Evolutionary conservation across 2,797 vertebrate genomes (phyloP).

Genomic region (Florisuga fusca): DNA sequence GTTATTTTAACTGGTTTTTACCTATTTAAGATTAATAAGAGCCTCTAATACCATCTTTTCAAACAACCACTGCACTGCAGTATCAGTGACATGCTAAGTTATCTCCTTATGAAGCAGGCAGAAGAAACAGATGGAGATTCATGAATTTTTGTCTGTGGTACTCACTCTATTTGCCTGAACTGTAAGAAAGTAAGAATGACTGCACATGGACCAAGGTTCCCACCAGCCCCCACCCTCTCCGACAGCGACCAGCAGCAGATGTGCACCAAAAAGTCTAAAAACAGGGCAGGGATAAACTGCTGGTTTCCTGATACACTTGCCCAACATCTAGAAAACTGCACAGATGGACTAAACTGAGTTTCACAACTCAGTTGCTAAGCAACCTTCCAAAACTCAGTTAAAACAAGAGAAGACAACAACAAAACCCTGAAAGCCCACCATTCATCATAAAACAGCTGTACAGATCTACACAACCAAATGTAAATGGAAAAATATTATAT

Average conservation of each 20-base stretch:
- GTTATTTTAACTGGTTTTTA: background rate
- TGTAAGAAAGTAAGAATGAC: background rate
- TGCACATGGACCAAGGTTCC: rapidly evolving
- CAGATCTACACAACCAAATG: background rate
- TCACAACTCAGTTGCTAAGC: background rate
- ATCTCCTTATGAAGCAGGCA: background rate
- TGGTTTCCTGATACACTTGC: background rate
- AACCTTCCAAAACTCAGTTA: background rate
- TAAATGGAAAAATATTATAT: background rate
- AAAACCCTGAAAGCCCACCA: background rate
- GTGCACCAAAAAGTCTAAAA: background rate
- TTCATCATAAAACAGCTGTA: background rate
- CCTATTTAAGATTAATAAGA: background rate
- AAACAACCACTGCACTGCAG: background rate
- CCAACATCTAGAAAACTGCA: background rate
- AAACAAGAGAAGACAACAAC: background rate
- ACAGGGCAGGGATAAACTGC: background rate
- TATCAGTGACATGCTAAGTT: background rate
- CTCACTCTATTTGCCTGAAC: background rate
- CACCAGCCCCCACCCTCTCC: background rate
- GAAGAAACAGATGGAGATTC: background rate
- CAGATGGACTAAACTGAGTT: background rate
- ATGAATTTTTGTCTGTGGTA: background rate
- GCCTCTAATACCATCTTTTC: background rate
- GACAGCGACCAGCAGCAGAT: background rate